Percentiles rank a stretch among this genome's conserved stretches.
These are phyloP conservation scores for Cantharis rustica DNA, from an alignment of 2,888 invertebrate genomes.

Conservation along the genomic window DNA sequence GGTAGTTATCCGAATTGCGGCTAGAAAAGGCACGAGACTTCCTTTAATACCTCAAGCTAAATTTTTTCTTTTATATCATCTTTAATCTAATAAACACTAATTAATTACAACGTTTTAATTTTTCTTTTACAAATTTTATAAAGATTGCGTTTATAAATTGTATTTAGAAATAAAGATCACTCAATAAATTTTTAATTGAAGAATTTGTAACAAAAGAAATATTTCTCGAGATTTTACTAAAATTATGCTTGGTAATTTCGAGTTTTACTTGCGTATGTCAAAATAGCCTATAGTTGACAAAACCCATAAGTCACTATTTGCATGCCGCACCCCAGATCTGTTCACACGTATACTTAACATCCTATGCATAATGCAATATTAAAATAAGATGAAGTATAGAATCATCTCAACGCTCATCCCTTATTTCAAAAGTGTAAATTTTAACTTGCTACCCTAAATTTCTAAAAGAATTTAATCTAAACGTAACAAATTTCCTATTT, in stretches of 20 bases:
- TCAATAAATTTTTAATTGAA: neutral
- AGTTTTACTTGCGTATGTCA: slow-evolving; percentile 33
- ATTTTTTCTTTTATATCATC: slow-evolving; percentile 19
- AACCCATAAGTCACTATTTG: slow-evolving; percentile 25
- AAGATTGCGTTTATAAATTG: neutral
- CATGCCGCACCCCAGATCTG: slow-evolving; percentile 28
- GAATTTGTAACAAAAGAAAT: neutral
- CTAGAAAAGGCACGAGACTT: slow-evolving; percentile 23
- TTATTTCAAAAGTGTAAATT: neutral
- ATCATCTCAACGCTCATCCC: neutral
- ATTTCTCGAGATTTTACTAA: neutral
- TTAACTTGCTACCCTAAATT: neutral
- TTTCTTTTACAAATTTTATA: neutral
- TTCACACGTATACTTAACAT: slow-evolving; percentile 31
- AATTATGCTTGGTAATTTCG: slow-evolving; percentile 25
- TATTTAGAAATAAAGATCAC: neutral
- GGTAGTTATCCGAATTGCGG: slow-evolving; percentile 34
- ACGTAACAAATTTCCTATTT: neutral
- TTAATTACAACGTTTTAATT: slow-evolving; percentile 20
- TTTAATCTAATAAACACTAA: slow-evolving; percentile 27
- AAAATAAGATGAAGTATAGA: slow-evolving; percentile 23
- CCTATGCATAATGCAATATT: slow-evolving; percentile 34
- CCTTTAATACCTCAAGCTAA: slow-evolving; percentile 12
- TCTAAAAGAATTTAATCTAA: neutral
- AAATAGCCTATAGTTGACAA: slow-evolving; percentile 30